Evolutionary conservation across 2,113 vertebrate species (phyloP), one percentile per base, ranked within the genome.

Genomic region (Urocynchramus pylzowi): DNA sequence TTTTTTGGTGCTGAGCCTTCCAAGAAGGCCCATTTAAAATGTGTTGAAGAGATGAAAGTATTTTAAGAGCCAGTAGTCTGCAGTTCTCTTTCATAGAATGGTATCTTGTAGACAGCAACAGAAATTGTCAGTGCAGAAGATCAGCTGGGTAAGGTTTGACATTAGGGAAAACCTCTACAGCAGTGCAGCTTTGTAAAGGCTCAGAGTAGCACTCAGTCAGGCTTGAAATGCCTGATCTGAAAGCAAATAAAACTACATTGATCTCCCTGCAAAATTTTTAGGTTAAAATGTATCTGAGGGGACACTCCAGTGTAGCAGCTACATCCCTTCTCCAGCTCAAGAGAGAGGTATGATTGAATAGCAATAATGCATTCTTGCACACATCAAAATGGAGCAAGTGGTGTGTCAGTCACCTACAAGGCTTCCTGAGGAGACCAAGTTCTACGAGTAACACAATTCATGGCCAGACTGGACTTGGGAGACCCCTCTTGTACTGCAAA

Each of bases 321-420:
- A 16, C 1, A 7, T 8, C 16, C 20, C 20, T 69, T 89, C 39
- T 5, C 61, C 39, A 70, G 6, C 22, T 71, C 9, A 83, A 44
- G 85, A 70, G 31, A 59, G 97, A 98, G 97, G 98, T 97, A 98
- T 97, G 95, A 98, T 98, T 98, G 97, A 98, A 98, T 68, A 96
- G 94, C 98, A 98, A 98, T 98, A 97, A 98, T 98, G 98, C 97
- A 92, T 70, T 92, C 77, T 76, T 93, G 79, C 79, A 94, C 54
- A 94, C 93, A 97, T 96, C 95, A 92, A 47, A 68, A 82, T 59
- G 60, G 89, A 97, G 18, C 28, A 63, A 82, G 21, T 70, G 89
- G 68, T 1, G 3, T 21, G 17, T 81, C 45, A n/a, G 37, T 50
- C 54, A 56, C 42, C 61, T 47, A n/a, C 33, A 50, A 33, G 31